Evolutionary conservation across 2,888 invertebrate species (phyloP).

Genomic region (Dichetophora obliterata): DNA sequence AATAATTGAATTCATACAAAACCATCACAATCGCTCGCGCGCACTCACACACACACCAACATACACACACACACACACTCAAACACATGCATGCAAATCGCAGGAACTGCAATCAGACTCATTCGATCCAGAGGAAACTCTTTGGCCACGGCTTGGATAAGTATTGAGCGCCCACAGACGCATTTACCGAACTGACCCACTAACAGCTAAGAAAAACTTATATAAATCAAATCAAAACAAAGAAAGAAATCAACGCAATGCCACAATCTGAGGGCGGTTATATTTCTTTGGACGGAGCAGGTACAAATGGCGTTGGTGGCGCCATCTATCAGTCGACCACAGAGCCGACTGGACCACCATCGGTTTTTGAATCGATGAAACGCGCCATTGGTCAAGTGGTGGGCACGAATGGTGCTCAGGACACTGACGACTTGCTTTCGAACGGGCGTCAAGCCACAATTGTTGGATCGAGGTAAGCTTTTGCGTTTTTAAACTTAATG

Average conservation of each 20-base stretch:
- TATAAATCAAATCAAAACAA: background rate
- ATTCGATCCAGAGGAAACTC: slow-evolving; percentile 26
- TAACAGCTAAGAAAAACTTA: slow-evolving; percentile 2
- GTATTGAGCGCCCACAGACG: background rate
- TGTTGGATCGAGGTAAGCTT: slow-evolving; percentile 69
- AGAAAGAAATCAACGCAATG: slow-evolving; percentile 54
- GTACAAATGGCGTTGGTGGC: slow-evolving; percentile 63
- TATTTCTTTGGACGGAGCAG: slow-evolving; percentile 65
- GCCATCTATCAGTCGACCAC: slow-evolving; percentile 70
- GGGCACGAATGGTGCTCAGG: slow-evolving; percentile 61
- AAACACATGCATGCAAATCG: slow-evolving; percentile 3
- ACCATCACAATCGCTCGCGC: background rate
- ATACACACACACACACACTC: background rate
- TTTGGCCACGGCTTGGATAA: slow-evolving; percentile 17
- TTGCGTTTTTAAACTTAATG: slow-evolving; percentile 5
- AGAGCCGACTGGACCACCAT: slow-evolving; percentile 68
- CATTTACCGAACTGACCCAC: background rate
- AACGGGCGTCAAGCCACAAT: slow-evolving; percentile 65
- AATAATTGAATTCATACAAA: background rate
- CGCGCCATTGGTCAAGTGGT: slow-evolving; percentile 69
- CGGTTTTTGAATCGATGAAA: slow-evolving; percentile 68
- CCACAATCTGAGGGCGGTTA: slow-evolving; percentile 70
- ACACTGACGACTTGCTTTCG: slow-evolving; percentile 63
- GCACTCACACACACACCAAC: background rate
- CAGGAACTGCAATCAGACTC: background rate